Base-by-base conservation (phyloP, 2,888 invertebrate species). In the Portevinia maculata region DNA sequence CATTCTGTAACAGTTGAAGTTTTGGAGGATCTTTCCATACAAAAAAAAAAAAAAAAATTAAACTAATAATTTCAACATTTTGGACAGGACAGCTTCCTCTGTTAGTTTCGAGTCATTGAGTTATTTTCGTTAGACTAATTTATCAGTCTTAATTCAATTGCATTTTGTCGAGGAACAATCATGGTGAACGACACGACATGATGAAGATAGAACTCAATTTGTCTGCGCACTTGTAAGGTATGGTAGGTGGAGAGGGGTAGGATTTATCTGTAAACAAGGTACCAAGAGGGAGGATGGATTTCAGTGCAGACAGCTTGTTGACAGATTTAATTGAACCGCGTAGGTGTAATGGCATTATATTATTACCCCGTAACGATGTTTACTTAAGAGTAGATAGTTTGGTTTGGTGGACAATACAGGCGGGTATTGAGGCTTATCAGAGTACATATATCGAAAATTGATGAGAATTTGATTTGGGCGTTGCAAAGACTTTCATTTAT, bases 71-170 rank as follows among this genome's bases (percentile, higher is more conserved):
- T 19, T 30, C 32, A 17, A 13, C 8, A 50, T 65, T 74, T 57
- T 21, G 55, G 57, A 64, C 62, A 70, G 28, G 34, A 53, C 60
- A 46, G 13, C 75, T 39, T 11, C 5, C 53, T 65, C 55, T 39
- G 28, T 37, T 62, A 46, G 52, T 55, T 67, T 67, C 41, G 19
- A 37, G 32, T 24, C 60, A 62, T 76, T 55, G 70, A 62, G 64
- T 64, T 53, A 53, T 74, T 65, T 64, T 32, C 39, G 55, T 70
- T 39, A 48, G 71, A 64, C 50, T 64, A 70, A 70, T 71, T 78
- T 52, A 73, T 65, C 59, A 46, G 65, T 21, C 19, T 65, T 65
- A 79, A 65, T 73, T 65, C 73, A 73, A 50, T 53, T 73, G 57
- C 50, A 65, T 71, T 52, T 57, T 62, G 28, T n/a, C 41, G 57